Evolutionary conservation across 2,797 vertebrate species (phyloP).

Genomic region (Merluccius polli): DNA sequence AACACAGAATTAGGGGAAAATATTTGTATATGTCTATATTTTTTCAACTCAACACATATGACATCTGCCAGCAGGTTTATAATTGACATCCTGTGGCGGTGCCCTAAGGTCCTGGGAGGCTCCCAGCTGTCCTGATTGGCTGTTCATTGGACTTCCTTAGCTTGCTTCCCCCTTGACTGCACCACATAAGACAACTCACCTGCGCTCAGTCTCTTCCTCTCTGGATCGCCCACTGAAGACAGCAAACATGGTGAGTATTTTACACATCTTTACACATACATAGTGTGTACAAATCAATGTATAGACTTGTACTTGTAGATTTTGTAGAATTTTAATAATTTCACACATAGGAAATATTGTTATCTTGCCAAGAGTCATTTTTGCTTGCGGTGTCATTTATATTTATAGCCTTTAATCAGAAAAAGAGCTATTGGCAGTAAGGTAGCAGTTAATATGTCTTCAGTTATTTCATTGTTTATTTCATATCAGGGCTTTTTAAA

Average conservation of each 20-base stretch:
- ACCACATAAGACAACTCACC: conserved; percentile 41
- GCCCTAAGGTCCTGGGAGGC: background rate
- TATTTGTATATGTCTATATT: too few species aligned
- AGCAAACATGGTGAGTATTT: conserved; percentile 56
- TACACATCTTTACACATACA: background rate
- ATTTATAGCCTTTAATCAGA: too few species aligned
- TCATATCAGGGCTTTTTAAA: too few species aligned
- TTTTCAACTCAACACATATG: too few species aligned
- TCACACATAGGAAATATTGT: too few species aligned
- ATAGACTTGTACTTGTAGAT: background rate
- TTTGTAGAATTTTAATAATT: too few species aligned
- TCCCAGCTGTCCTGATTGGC: conserved; percentile 8
- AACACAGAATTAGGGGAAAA: too few species aligned
- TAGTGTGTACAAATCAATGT: background rate
- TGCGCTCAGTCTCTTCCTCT: conserved; percentile 19
- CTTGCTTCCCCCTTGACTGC: background rate
- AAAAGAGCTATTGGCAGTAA: too few species aligned
- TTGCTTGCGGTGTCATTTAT: too few species aligned
- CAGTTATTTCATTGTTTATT: too few species aligned
- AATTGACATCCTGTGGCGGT: background rate
- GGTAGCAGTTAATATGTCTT: too few species aligned
- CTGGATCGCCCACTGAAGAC: conserved; percentile 27
- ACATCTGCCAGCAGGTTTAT: background rate
- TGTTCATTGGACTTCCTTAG: background rate
- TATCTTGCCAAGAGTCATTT: too few species aligned